Evolutionary conservation across 2,888 invertebrate species (phyloP).

Genomic region (Charanyca ferruginea): DNA sequence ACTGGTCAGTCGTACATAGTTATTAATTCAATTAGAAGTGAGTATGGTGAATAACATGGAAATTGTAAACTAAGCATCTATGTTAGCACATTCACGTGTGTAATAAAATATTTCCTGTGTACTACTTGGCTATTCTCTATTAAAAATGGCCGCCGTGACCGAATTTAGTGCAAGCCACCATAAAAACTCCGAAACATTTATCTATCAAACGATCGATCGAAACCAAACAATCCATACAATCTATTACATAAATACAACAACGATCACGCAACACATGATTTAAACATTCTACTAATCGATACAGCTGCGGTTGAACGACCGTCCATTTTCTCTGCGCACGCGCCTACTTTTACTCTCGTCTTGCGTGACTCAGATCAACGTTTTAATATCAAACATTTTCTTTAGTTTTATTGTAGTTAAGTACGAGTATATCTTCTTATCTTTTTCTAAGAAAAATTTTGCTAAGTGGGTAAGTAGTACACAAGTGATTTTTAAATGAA

Average conservation of each 20-base stretch:
- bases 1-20: too few relatives aligned
- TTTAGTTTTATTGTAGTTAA: conserved; percentile 35
- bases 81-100: too few relatives aligned
- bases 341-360: conserved; percentile 67
- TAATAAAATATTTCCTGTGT: too few relatives aligned
- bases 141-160: too few relatives aligned
- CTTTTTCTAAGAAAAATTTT: conserved; percentile 46
- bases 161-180: too few relatives aligned
- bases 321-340: conserved; percentile 69
- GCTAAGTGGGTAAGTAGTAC: conserved; percentile 24
- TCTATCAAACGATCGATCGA: not conserved
- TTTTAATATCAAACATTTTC: conserved; percentile 45
- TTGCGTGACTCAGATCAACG: conserved; percentile 52
- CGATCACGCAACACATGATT: conserved; percentile 61
- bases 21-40: too few relatives aligned
- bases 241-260: conserved; percentile 49
- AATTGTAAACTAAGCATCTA: too few relatives aligned
- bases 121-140: too few relatives aligned
- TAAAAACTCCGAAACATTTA: conserved; percentile 1
- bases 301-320: conserved; percentile 68
- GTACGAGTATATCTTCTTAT: conserved; percentile 13
- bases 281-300: conserved; percentile 62
- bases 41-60: too few relatives aligned
- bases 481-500: too few relatives aligned
- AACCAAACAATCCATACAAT: conserved; percentile 23